A percentile compares a stretch with the other conserved stretches of the same genome.
Evolutionary conservation across 2,888 invertebrate genomes (phyloP).

Genomic region (Chymomyza fuscimana): DNA sequence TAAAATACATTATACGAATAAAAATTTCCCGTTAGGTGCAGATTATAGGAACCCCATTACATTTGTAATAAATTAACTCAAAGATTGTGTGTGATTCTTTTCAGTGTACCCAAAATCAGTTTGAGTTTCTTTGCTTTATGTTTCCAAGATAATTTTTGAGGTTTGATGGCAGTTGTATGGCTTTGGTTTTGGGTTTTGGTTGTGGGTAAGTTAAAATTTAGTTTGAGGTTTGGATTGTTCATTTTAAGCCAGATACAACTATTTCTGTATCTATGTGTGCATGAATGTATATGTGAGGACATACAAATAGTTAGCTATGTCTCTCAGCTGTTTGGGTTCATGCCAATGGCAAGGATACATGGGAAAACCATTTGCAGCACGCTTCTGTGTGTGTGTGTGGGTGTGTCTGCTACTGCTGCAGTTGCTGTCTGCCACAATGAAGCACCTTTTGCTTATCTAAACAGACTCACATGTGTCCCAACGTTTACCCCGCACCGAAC

Average conservation of each 20-base stretch:
- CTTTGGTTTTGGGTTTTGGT: slow-evolving; percentile 23
- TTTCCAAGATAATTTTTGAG: slow-evolving; percentile 30
- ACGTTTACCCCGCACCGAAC: too few species aligned
- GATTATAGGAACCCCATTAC: too few species aligned
- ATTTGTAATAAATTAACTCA: neutral
- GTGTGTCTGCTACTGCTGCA: neutral
- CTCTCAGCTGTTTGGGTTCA: neutral
- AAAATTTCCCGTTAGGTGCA: too few species aligned
- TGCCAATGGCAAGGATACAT: slow-evolving; percentile 15
- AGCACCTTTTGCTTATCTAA: slow-evolving; percentile 58
- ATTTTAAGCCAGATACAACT: slow-evolving; percentile 24
- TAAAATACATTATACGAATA: too few species aligned
- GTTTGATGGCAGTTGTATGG: slow-evolving; percentile 28
- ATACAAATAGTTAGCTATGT: too few species aligned
- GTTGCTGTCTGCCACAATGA: slow-evolving; percentile 17
- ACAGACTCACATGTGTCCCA: slow-evolving; percentile 34
- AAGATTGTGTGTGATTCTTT: slow-evolving; percentile 30
- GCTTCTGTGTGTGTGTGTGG: slow-evolving; percentile 10
- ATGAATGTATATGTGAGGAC: too few species aligned
- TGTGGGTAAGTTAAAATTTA: slow-evolving; percentile 21
- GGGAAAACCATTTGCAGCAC: neutral
- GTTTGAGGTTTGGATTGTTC: slow-evolving; percentile 15
- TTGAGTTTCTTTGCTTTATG: slow-evolving; percentile 33
- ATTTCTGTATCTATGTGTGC: neutral
- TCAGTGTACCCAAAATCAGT: slow-evolving; percentile 30